Conservation (phyloP, 2,113 vertebrate genomes). For the Nyctibius bracteatus region DNA sequence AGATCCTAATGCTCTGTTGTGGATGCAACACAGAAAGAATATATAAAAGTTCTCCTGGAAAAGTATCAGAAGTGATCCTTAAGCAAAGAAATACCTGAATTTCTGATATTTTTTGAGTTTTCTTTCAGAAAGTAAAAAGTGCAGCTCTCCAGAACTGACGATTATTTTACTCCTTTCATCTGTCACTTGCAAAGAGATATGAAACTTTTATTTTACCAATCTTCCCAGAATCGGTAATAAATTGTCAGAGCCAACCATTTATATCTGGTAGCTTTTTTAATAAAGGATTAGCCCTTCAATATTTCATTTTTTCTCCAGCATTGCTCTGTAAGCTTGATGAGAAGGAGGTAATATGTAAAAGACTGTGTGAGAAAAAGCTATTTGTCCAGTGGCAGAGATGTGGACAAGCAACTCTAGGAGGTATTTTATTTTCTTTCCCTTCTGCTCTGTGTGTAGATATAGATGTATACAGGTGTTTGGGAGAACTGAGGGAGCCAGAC, state of each 20-base stretch:
- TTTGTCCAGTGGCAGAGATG: neutral
- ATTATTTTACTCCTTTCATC: conserved; percentile 15
- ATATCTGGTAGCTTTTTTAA: conserved; percentile 26
- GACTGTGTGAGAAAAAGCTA: neutral
- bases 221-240: neutral
- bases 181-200: neutral
- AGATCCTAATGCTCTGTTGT: neutral
- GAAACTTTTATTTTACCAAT: conserved; percentile 26
- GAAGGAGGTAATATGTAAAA: neutral
- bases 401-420: neutral
- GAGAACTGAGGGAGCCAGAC: neutral
- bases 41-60: neutral
- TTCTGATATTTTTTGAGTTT: neutral
- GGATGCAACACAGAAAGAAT: neutral
- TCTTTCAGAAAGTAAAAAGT: neutral
- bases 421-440: neutral
- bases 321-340: neutral
- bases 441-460: neutral
- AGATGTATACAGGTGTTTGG: neutral
- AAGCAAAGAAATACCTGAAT: neutral
- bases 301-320: conserved; percentile 12
- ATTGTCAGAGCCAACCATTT: neutral
- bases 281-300: conserved; percentile 26
- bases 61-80: neutral
- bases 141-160: neutral